phyloP scores from a whole-genome alignment of 2,113 vertebrate species.

The Penelope pileata region DNA sequence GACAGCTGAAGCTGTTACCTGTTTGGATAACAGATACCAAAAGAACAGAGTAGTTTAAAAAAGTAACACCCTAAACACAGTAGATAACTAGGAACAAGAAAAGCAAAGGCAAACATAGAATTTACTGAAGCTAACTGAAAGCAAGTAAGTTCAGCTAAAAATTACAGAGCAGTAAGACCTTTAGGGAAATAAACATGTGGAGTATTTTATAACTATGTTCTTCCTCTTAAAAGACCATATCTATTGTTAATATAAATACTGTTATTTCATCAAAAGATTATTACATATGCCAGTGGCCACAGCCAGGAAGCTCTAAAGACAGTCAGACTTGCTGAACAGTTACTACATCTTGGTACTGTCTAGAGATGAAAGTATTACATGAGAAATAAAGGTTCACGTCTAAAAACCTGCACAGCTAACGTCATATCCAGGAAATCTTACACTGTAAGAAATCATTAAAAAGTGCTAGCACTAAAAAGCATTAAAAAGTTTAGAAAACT shows the following conservation, averaged over 20 bases:
- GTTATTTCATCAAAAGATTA: background rate
- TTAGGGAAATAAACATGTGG: background rate
- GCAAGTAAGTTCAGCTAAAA: background rate
- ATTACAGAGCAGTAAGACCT: background rate
- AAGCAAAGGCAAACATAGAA: background rate
- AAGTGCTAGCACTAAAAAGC: background rate
- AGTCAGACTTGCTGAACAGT: rapidly evolving
- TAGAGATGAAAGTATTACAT: background rate
- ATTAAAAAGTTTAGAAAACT: background rate
- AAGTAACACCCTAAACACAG: background rate
- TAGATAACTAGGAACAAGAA: background rate
- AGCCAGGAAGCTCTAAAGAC: background rate
- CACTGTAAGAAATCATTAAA: background rate
- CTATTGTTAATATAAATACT: background rate
- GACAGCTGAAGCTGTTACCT: background rate
- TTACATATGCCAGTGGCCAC: background rate
- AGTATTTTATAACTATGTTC: background rate
- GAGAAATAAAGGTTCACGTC: background rate
- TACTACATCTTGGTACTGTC: background rate
- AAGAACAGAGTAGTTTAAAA: background rate
- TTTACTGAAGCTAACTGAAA: background rate
- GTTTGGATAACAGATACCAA: background rate
- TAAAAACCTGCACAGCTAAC: background rate
- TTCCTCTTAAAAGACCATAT: background rate
- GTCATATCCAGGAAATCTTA: background rate